These are phyloP conservation scores for Chrysaora quinquecirrha DNA, from an alignment of 30 jellyfish, hydroid and myxozoan genomes.

Conservation along the genomic window DNA sequence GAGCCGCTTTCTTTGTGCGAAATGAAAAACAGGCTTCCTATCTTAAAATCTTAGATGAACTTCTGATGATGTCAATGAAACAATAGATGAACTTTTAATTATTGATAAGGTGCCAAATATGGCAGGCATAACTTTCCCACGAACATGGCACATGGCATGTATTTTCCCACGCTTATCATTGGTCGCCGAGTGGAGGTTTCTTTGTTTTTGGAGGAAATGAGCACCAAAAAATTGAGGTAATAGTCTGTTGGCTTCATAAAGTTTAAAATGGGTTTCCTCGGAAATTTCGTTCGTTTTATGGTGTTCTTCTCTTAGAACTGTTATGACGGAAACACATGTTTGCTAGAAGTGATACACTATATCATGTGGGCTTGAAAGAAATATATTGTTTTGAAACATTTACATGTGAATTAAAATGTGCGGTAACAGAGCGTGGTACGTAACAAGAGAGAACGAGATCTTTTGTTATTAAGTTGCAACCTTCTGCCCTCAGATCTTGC, in stretches of 20 bases:
- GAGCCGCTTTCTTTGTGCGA: no score
- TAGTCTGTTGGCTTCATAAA: no score
- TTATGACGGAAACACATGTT: slow-evolving; percentile 52
- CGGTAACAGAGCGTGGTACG: slow-evolving; percentile 56
- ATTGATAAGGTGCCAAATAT: slow-evolving; percentile 53
- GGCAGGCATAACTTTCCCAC: slow-evolving; percentile 87
- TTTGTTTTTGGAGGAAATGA: slow-evolving; percentile 20
- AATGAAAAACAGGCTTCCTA: no score
- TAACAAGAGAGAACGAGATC: slow-evolving; percentile 8
- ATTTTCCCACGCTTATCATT: slow-evolving; percentile 86
- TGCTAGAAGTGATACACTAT: slow-evolving; percentile 11
- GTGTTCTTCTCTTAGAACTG: no score
- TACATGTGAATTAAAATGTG: slow-evolving; percentile 56
- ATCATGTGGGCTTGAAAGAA: slow-evolving; percentile 32
- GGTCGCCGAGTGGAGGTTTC: slow-evolving; percentile 10
- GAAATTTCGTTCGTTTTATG: no score
- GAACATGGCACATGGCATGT: slow-evolving; percentile 68
- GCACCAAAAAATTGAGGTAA: no score
- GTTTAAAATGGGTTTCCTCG: no score
- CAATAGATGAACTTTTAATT: slow-evolving; percentile 53
- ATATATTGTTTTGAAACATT: slow-evolving; percentile 50
- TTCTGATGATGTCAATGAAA: not conserved
- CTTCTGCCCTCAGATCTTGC: not conserved
- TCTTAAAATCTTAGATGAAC: no score
- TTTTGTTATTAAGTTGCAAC: not conserved